Conservation (phyloP, 2,888 invertebrate species). For the Pherbina coryleti region DNA sequence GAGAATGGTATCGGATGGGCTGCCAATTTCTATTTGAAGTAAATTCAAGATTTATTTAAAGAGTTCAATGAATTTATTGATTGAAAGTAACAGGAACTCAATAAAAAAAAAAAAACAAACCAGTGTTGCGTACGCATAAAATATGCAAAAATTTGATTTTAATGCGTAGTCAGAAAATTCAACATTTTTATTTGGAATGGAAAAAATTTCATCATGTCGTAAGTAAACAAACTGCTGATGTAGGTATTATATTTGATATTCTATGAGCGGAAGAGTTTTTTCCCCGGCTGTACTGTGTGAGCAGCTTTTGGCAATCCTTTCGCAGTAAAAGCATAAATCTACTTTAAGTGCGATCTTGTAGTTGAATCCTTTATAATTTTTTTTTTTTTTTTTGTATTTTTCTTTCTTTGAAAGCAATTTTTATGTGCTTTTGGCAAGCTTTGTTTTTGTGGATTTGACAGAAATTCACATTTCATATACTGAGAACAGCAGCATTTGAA, state of each 20-base stretch:
- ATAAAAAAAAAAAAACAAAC: too few species aligned
- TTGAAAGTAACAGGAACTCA: too few species aligned
- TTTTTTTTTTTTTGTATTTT: conserved; percentile 9
- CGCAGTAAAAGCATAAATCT: conserved; percentile 51
- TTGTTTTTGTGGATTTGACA: conserved; percentile 1
- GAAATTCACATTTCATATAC: conserved; percentile 25
- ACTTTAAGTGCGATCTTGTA: conserved; percentile 52
- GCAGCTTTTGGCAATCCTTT: not conserved
- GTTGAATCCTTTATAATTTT: conserved; percentile 32
- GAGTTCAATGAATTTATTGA: too few species aligned
- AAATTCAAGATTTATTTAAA: too few species aligned
- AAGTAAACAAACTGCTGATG: conserved; percentile 6
- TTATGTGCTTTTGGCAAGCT: not conserved
- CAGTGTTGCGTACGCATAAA: too few species aligned
- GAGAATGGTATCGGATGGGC: too few species aligned
- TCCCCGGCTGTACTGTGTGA: not conserved
- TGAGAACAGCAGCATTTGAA: conserved; percentile 8
- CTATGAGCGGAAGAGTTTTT: not conserved
- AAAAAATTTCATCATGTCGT: not conserved
- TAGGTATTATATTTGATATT: too few species aligned
- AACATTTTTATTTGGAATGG: too few species aligned
- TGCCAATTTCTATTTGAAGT: too few species aligned
- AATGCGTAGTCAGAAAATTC: too few species aligned
- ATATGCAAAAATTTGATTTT: too few species aligned
- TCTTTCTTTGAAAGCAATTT: not conserved